A percentile compares a stretch with the other conserved stretches of the same genome.
These are phyloP conservation scores for Cochlearius cochlearius DNA, from an alignment of 2,113 vertebrate species.

Conservation along the genomic window DNA sequence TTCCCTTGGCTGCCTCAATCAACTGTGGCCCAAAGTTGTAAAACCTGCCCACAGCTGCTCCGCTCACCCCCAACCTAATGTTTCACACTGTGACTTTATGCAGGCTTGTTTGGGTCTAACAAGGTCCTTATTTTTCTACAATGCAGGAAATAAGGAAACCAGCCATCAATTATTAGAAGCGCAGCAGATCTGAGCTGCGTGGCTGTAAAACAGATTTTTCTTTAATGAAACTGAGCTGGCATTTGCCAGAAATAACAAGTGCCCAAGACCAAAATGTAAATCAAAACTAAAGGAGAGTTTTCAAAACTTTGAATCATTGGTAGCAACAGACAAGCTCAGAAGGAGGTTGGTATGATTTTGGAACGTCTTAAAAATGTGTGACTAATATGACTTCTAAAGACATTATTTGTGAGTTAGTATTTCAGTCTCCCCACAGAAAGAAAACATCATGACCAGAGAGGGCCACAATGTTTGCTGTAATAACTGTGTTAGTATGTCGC, in stretches of 20 bases:
- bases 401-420: conserved; percentile 70
- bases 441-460: conserved; percentile 55
- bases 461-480: conserved; percentile 40
- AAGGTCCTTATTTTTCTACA: conserved; percentile 72
- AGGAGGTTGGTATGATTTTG: conserved; percentile 73
- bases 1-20: conserved; percentile 13
- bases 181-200: conserved; percentile 49
- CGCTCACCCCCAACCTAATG: conserved; percentile 42
- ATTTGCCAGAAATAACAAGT: conserved; percentile 83
- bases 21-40: not conserved
- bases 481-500: conserved; percentile 67
- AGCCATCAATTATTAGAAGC: conserved; percentile 70
- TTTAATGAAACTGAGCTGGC: conserved; percentile 79
- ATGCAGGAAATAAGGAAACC: conserved; percentile 73
- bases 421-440: conserved; percentile 68
- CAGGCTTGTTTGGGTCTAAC: conserved; percentile 69
- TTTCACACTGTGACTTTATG: conserved; percentile 70
- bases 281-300: conserved; percentile 76
- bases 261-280: conserved; percentile 81
- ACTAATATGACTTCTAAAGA: conserved; percentile 81
- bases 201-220: conserved; percentile 77
- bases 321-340: conserved; percentile 67
- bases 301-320: conserved; percentile 77
- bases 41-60: conserved; percentile 46
- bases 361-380: conserved; percentile 86